phyloP scores from a whole-genome alignment of 2,888 invertebrate genomes.

The Amphipoea oculea region DNA sequence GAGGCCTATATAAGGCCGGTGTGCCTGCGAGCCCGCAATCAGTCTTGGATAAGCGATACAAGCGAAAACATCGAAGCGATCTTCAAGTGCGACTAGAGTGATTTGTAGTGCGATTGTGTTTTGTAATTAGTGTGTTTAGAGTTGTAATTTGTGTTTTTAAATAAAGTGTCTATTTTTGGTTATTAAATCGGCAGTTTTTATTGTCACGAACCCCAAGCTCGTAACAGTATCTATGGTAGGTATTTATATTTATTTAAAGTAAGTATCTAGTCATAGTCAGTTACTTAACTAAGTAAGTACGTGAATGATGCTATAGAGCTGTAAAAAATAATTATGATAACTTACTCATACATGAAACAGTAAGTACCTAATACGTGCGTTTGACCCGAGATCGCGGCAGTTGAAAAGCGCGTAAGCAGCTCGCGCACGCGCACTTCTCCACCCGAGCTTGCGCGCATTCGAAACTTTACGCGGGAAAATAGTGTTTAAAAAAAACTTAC shows the following conservation, averaged over 20 bases:
- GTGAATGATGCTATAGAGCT: conserved; percentile 2
- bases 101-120: too few relatives aligned
- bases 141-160: too few relatives aligned
- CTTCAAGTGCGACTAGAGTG: too few relatives aligned
- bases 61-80: too few relatives aligned
- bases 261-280: neutral
- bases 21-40: too few relatives aligned
- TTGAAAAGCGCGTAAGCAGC: conserved; percentile 81
- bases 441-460: conserved; percentile 58
- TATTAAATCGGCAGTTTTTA: too few relatives aligned
- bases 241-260: neutral
- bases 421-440: conserved; percentile 82
- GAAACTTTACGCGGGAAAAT: conserved; percentile 70
- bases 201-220: too few relatives aligned
- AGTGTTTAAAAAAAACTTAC: conserved; percentile 43
- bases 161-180: too few relatives aligned
- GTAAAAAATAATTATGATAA: conserved; percentile 12
- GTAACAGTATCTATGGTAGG: too few relatives aligned
- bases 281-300: neutral
- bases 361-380: conserved; percentile 27
- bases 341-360: conserved; percentile 40
- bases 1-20: too few relatives aligned
- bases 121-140: too few relatives aligned
- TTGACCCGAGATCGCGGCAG: conserved; percentile 62
- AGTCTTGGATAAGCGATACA: too few relatives aligned